Conservation (phyloP, 1,140 invertebrate species). For the Lucilia sericata region DNA sequence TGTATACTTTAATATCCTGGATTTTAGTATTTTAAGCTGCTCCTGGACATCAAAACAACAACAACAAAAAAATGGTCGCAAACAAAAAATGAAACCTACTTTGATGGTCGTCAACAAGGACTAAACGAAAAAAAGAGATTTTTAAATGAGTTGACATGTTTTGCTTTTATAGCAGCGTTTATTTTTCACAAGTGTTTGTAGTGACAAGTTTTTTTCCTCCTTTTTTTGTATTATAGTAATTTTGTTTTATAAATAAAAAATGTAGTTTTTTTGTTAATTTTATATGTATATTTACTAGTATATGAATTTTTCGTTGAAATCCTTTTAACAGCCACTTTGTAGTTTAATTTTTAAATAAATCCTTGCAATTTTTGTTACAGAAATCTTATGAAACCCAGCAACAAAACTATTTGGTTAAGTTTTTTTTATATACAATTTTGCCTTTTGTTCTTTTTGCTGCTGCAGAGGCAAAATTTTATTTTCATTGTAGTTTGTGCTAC, state of each 20-base stretch:
- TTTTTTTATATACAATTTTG: not conserved
- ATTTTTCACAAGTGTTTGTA: conserved; percentile 6
- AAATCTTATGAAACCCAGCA: conserved; percentile 23
- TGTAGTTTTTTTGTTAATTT: not conserved
- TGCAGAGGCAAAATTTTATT: not conserved
- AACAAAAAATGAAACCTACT: not conserved
- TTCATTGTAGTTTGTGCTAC: not conserved
- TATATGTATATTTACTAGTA: not conserved
- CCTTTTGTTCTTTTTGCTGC: not conserved
- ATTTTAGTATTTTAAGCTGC: conserved; percentile 6
- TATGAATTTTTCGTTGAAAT: not conserved
- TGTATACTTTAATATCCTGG: not conserved
- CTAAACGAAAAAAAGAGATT: not conserved
- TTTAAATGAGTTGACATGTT: conserved; percentile 13
- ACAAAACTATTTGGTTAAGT: conserved; percentile 3
- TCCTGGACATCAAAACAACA: not conserved
- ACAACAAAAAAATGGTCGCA: not conserved
- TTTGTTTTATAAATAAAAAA: not conserved
- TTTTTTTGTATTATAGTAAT: not conserved
- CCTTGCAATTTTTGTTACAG: conserved; percentile 19
- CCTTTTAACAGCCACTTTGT: conserved; percentile 40
- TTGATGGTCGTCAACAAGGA: not conserved
- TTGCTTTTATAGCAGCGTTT: not conserved
- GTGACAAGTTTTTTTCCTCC: not conserved
- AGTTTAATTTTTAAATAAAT: conserved; percentile 43